phyloP scores from a whole-genome alignment of 2,888 invertebrate species.

The Andrena chrysosceles region DNA sequence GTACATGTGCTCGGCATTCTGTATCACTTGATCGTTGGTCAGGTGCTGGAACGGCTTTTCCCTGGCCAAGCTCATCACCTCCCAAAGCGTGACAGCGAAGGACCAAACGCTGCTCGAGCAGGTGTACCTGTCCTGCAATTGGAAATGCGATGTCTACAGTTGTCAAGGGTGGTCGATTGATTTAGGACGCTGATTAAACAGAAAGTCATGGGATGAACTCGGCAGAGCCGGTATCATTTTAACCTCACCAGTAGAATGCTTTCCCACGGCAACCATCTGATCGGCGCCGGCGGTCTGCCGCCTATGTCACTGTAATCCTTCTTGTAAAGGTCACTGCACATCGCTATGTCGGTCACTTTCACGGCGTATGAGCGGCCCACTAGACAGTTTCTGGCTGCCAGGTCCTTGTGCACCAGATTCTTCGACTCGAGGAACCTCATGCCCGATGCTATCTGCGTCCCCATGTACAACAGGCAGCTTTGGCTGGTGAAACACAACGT shows the following conservation, averaged over 20 bases:
- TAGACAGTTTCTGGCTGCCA: constrained; percentile 90
- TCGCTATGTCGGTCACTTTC: constrained; percentile 88
- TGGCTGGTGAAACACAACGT: constrained; percentile 85
- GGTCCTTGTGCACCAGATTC: constrained; percentile 92
- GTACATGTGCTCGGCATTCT: constrained; percentile 89
- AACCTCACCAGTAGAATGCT: constrained; percentile 87
- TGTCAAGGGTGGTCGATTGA: background rate
- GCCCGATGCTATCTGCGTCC: constrained; percentile 91
- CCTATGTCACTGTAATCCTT: constrained; percentile 89
- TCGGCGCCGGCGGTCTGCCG: constrained; percentile 87
- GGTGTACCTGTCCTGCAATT: constrained; percentile 88
- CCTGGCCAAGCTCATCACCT: constrained; percentile 87
- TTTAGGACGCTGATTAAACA: constrained; percentile 16
- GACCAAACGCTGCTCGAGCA: constrained; percentile 88
- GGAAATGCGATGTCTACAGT: constrained; percentile 17
- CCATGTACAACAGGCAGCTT: constrained; percentile 90
- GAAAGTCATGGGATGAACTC: constrained; percentile 1
- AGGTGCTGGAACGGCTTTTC: constrained; percentile 88
- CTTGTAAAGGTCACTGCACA: constrained; percentile 88
- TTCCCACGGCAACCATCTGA: constrained; percentile 89
- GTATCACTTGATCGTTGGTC: constrained; percentile 88
- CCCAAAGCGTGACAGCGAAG: constrained; percentile 89
- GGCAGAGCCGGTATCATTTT: constrained; percentile 11
- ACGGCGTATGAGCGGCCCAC: constrained; percentile 87
- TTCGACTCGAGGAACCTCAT: constrained; percentile 93